Conservation (phyloP, 2,113 vertebrate genomes). For the Callionymus lyra region DNA sequence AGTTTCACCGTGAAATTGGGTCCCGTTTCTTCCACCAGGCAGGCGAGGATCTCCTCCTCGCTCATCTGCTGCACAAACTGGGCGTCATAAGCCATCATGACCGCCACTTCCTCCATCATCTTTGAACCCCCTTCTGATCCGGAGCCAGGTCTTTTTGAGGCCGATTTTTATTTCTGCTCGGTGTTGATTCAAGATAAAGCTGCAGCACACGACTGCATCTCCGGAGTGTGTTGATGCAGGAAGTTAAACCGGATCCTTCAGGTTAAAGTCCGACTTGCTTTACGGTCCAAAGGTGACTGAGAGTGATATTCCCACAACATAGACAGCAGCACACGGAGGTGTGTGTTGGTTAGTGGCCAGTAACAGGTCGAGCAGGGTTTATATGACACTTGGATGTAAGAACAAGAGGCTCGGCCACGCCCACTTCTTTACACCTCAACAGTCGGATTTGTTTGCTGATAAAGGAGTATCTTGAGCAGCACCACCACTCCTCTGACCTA, state of each 20-base stretch:
- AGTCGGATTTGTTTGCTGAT: background rate
- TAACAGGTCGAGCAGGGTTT: constrained; percentile 45
- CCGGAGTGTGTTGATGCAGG: no score
- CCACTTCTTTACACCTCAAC: constrained; percentile 15
- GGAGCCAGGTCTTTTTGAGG: no score
- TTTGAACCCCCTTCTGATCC: constrained; percentile 21
- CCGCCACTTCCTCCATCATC: constrained; percentile 91
- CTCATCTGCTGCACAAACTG: constrained; percentile 74
- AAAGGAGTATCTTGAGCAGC: background rate
- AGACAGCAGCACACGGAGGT: no score
- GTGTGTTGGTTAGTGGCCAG: constrained; percentile 9
- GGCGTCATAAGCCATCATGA: constrained; percentile 72
- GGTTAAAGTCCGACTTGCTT: constrained; percentile 31
- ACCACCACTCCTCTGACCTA: no score
- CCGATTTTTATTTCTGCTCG: no score
- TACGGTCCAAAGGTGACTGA: constrained; percentile 30
- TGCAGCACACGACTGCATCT: no score
- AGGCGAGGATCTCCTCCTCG: constrained; percentile 81
- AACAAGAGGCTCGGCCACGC: constrained; percentile 26
- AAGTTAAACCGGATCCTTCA: no score
- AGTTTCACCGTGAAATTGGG: constrained; percentile 75
- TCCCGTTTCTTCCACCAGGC: constrained; percentile 70
- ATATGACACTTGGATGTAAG: constrained; percentile 9
- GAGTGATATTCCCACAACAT: background rate
- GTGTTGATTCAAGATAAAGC: no score